Percentiles rank a stretch among this genome's conserved stretches.
phyloP scores from a whole-genome alignment of 2,888 invertebrate genomes.

The Pseudococcus longispinus region DNA sequence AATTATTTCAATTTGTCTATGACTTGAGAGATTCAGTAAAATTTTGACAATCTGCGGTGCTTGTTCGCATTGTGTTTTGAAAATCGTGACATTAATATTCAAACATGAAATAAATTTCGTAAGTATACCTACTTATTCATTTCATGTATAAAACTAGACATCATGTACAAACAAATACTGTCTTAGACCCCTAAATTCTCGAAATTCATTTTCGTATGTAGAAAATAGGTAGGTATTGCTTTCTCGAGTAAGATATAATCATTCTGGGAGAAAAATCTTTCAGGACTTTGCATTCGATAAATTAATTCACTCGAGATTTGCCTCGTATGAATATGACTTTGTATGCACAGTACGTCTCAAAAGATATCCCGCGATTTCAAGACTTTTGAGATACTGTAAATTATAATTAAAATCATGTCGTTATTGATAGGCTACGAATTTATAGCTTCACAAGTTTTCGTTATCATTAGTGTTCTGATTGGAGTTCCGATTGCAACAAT shows the following conservation, averaged over 20 bases:
- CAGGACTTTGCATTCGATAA: not conserved
- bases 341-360: too few species aligned
- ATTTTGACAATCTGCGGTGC: not conserved
- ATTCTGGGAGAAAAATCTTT: too few species aligned
- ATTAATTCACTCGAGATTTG: not conserved
- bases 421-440: not conserved
- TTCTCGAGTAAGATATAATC: not conserved
- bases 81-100: not conserved
- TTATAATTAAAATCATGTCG: not conserved
- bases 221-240: not conserved
- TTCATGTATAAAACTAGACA: too few species aligned
- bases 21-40: not conserved
- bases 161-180: too few species aligned
- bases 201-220: not conserved
- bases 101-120: not conserved
- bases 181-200: too few species aligned
- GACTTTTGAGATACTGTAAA: too few species aligned
- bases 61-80: not conserved
- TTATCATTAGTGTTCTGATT: not conserved
- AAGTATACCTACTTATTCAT: not conserved
- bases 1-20: not conserved
- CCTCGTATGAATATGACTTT: not conserved
- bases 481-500: not conserved
- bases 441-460: not conserved
- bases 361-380: too few species aligned